Base-by-base conservation (phyloP, 2,888 invertebrate genomes). In the Pristionchus fissidentatus region DNA sequence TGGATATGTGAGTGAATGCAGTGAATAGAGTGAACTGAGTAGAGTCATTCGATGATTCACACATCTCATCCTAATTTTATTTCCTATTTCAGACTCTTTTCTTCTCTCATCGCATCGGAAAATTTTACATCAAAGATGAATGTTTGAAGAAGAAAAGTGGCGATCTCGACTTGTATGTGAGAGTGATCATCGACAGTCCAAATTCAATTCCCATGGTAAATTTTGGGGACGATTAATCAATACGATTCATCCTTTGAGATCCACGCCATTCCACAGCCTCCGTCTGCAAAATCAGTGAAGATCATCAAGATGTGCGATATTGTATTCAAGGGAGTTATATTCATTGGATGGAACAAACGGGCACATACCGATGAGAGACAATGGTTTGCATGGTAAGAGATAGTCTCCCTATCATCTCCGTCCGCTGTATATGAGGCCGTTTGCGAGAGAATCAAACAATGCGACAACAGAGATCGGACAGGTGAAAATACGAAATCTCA, bases 11-110 rank as follows among this genome's bases (percentile, higher is more conserved):
- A 32, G 60, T 62, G 29, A 32, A n/a, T n/a, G n/a, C n/a, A n/a
- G n/a, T n/a, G n/a, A n/a, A n/a, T n/a, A n/a, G n/a, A n/a, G n/a
- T n/a, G n/a, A n/a, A n/a, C n/a, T n/a, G n/a, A 62, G 35, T 32
- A 32, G 35, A 10, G 26, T 60, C 57, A n/a, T 4, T 60, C 4
- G 26, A 29, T 29, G 26, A 60, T 60, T 60, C 32, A 62, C n/a
- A 62, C 19, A 29, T 62, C 8, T 32, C 32, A 32, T n/a, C n/a
- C n/a, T n/a, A n/a, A n/a, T n/a, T n/a, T n/a, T n/a, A n/a, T n/a
- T n/a, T n/a, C n/a, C n/a, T n/a, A n/a, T n/a, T n/a, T n/a, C 26
- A 62, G 60, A 62, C 60, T 62, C 60, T 62, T n/a, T 62, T 62
- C 60, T 62, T 32, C 35, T 62, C 60, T n/a, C 29, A 62, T 62